Evolutionary conservation across 2,888 invertebrate genomes (phyloP), one percentile per base, ranked within the genome.

Genomic region (Ormyrus nitidulus): DNA sequence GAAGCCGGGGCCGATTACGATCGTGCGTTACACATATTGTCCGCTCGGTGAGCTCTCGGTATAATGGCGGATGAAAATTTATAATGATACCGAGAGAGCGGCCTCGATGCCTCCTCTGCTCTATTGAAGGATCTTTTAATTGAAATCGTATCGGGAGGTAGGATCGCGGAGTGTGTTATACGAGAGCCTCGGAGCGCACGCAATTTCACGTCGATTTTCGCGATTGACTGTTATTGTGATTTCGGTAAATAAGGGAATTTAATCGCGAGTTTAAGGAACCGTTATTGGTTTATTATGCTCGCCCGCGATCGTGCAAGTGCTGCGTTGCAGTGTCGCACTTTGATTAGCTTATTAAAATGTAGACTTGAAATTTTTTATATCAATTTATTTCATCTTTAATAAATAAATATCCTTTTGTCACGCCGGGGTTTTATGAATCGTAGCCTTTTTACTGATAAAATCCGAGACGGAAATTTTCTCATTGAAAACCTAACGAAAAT

Each of bases 61-160:
- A 69, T 77, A 65, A 77, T 59, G 58, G 61, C 53, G 11, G 65
- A 75, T 75, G 65, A 75, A 77, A 77, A 77, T 74, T 66, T 59
- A 7, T 77, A 81, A 77, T 66, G 13, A 74, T 70, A 49, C 64
- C 34, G 11, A 13, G 19, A 9, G 61, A 7, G 34, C 34, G 34
- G 34, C 34, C 34, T 34, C 34, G 34, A 3, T 34, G 34, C 34
- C 34, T 56, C 68, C 19, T 64, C 53, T 58, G 58, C 51, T 73
- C 51, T 71, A 65, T 70, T 66, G 72, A 59, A 59, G 13, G 46
- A 48, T 64, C 54, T 51, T 77, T 69, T 73, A 77, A 80, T 80
- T 72, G 66, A 80, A 73, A 80, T 58, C 49, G 51, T 77, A 80
- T 73, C 54, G 72, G n/a, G 2, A 11, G 13, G 34, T n/a, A 19